These are phyloP conservation scores for Percina caprodes DNA, from an alignment of 2,113 vertebrate species.

Conservation along the genomic window DNA sequence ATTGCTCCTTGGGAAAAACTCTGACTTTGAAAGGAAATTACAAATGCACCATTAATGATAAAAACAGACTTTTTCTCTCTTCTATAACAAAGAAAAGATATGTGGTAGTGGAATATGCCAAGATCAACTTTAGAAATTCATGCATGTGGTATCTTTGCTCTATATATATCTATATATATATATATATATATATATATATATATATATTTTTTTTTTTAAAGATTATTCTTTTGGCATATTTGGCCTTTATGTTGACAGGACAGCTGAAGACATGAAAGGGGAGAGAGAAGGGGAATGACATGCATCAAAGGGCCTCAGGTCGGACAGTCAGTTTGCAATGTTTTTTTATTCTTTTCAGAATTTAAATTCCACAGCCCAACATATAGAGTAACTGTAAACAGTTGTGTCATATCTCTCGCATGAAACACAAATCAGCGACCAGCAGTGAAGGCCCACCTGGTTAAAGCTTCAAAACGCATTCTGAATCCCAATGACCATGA, in stretches of 20 bases:
- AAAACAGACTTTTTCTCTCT: slow-evolving; percentile 24
- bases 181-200: not conserved
- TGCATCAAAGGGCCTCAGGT: too few relatives aligned
- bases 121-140: slow-evolving; percentile 31
- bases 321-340: not conserved
- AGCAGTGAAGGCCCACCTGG: slow-evolving; percentile 50
- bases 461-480: slow-evolving; percentile 36
- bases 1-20: slow-evolving; percentile 34
- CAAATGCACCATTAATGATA: slow-evolving; percentile 49
- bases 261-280: too few relatives aligned
- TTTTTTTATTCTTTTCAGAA: slow-evolving; percentile 1
- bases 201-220: too few relatives aligned
- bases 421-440: slow-evolving; percentile 37
- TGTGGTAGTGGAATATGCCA: slow-evolving; percentile 21
- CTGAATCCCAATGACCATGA: slow-evolving; percentile 55
- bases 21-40: slow-evolving; percentile 52
- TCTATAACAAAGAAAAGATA: slow-evolving; percentile 28
- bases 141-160: slow-evolving; percentile 13
- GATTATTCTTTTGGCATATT: too few relatives aligned
- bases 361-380: slow-evolving; percentile 37
- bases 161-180: not conserved
- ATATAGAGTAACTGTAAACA: slow-evolving; percentile 20
- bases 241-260: too few relatives aligned
- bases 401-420: slow-evolving; percentile 22
- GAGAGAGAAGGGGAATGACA: too few relatives aligned